phyloP scores from a whole-genome alignment of 2,888 invertebrate genomes.

The Gymnocheta viridis region DNA sequence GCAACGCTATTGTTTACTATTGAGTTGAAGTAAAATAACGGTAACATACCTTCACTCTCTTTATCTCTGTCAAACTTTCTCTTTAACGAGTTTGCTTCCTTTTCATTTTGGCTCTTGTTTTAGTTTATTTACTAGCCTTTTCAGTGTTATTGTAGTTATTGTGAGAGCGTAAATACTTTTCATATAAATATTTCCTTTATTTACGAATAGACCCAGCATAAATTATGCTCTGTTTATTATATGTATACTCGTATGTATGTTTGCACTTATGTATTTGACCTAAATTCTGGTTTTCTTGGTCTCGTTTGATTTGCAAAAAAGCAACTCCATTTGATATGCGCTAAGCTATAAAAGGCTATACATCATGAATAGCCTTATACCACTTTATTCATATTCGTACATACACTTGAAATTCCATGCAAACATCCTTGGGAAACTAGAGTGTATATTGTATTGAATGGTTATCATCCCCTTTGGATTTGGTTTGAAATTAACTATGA shows the following conservation, averaged over 20 bases:
- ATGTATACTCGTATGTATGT: background rate
- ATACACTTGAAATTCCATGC: conserved; percentile 47
- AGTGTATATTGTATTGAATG: background rate
- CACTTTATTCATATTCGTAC: background rate
- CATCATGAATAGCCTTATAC: conserved; percentile 20
- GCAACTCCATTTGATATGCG: conserved; percentile 33
- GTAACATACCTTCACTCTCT: background rate
- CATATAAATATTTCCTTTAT: background rate
- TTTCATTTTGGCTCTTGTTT: background rate
- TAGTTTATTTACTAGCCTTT: background rate
- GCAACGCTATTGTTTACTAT: background rate
- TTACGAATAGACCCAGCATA: conserved; percentile 15
- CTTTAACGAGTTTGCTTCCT: background rate
- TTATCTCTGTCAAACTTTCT: background rate
- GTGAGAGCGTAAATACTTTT: conserved; percentile 6
- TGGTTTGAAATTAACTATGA: conserved; percentile 4
- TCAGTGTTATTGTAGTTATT: conserved; percentile 18
- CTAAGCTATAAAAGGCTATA: conserved; percentile 3
- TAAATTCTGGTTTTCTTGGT: conserved; percentile 56
- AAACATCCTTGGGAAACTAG: conserved; percentile 46
- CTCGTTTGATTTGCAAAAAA: background rate
- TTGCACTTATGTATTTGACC: conserved; percentile 60
- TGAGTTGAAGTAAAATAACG: background rate
- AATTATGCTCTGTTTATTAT: conserved; percentile 38
- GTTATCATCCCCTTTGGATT: conserved; percentile 7